phyloP scores from a whole-genome alignment of 2,888 invertebrate genomes.

The Tenthredo mesomela region DNA sequence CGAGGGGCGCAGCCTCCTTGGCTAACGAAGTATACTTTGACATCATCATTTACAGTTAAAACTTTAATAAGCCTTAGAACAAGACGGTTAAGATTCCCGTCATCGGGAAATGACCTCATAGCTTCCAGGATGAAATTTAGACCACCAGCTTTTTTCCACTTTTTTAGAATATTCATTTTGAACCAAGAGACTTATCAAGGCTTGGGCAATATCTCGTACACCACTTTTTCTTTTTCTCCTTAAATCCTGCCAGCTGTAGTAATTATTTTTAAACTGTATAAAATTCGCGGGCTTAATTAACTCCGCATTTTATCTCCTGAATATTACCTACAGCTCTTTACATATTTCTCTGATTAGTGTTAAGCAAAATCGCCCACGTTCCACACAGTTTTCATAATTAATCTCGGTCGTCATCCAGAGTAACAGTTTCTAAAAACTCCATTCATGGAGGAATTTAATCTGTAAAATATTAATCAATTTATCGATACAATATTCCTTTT shows the following conservation, averaged over 20 bases:
- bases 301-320: not conserved
- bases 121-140: not conserved
- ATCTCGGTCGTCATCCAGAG: constrained; percentile 19
- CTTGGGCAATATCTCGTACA: not conserved
- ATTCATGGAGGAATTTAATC: too few relatives aligned
- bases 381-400: constrained; percentile 5
- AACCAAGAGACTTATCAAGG: not conserved
- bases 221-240: not conserved
- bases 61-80: constrained; percentile 24
- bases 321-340: not conserved
- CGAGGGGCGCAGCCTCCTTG: not conserved
- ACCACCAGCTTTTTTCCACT: constrained; percentile 1
- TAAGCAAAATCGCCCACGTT: not conserved
- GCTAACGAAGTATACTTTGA: constrained; percentile 6
- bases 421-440: not conserved
- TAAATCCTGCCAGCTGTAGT: not conserved
- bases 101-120: constrained; percentile 20
- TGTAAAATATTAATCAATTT: not conserved
- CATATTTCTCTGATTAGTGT: constrained; percentile 5
- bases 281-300: not conserved
- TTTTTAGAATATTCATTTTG: not conserved
- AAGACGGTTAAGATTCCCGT: constrained; percentile 30
- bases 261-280: not conserved
- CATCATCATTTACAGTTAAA: constrained; percentile 11
- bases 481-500: not conserved